Conservation (phyloP, 2,113 vertebrate species). For the Xiphias gladius region DNA sequence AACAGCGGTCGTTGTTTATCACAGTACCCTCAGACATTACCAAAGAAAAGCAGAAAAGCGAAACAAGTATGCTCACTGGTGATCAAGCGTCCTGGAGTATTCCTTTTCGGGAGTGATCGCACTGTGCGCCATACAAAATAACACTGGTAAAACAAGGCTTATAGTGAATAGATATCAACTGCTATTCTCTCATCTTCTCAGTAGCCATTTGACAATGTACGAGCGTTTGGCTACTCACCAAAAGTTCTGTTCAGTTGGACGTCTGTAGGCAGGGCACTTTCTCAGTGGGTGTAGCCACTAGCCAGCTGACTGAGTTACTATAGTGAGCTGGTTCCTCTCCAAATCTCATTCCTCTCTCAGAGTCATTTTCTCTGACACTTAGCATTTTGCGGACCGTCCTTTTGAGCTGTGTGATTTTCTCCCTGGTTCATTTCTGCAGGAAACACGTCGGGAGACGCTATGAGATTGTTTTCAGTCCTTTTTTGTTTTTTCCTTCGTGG, state of each 20-base stretch:
- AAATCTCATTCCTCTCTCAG: too few species aligned
- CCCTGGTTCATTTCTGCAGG: too few species aligned
- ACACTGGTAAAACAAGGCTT: not conserved
- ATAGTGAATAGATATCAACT: not conserved
- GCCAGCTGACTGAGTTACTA: too few species aligned
- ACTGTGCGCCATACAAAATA: not conserved
- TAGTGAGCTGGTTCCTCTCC: too few species aligned
- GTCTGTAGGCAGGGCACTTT: not conserved
- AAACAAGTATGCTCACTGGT: not conserved
- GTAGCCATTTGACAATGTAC: too few species aligned
- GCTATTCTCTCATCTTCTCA: not conserved
- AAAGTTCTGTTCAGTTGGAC: not conserved
- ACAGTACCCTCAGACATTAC: not conserved
- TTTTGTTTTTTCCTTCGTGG: too few species aligned
- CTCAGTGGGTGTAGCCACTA: not conserved
- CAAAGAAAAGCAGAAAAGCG: not conserved
- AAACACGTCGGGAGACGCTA: too few species aligned
- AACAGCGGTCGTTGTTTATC: not conserved
- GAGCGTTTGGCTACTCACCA: not conserved
- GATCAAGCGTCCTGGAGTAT: not conserved
- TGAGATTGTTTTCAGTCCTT: too few species aligned
- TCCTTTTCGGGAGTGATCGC: not conserved
- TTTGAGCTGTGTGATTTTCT: too few species aligned
- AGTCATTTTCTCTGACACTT: too few species aligned
- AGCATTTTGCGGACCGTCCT: too few species aligned